phyloP scores from a whole-genome alignment of 2,888 invertebrate species.

The Spisula subtruncata region DNA sequence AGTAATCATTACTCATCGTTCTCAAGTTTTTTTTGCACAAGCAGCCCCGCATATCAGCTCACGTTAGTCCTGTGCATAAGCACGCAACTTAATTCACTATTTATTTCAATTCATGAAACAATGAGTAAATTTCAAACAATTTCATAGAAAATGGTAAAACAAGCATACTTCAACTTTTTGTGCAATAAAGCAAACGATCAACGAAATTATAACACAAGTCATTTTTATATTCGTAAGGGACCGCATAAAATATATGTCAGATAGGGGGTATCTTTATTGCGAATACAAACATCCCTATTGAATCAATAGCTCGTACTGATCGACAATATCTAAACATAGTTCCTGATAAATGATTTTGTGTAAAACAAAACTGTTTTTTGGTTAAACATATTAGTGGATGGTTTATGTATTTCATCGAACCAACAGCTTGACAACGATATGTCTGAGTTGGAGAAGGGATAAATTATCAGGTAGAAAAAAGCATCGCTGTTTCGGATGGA shows the following conservation, averaged over 20 bases:
- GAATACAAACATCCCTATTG: slow-evolving; percentile 45
- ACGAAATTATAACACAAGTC: too few species aligned
- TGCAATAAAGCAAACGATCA: too few species aligned
- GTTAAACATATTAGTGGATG: not conserved
- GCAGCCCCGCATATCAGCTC: too few species aligned
- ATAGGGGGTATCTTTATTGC: slow-evolving; percentile 2
- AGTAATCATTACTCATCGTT: too few species aligned
- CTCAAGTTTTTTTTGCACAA: too few species aligned
- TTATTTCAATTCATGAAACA: too few species aligned
- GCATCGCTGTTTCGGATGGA: not conserved
- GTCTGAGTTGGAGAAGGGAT: slow-evolving; percentile 8
- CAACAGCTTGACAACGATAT: not conserved
- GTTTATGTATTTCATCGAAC: not conserved
- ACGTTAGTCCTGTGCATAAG: too few species aligned
- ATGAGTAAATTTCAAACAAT: too few species aligned
- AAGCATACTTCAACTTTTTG: too few species aligned
- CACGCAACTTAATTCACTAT: too few species aligned
- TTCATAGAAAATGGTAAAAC: too few species aligned
- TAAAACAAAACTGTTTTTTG: not conserved
- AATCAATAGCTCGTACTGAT: slow-evolving; percentile 38
- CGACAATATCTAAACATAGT: slow-evolving; percentile 63
- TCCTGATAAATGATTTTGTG: slow-evolving; percentile 48
- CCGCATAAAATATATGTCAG: not conserved
- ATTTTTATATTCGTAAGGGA: not conserved
- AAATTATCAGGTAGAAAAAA: not conserved